phyloP scores from a whole-genome alignment of 2,888 invertebrate genomes.

The Pediacus dermestoides region DNA sequence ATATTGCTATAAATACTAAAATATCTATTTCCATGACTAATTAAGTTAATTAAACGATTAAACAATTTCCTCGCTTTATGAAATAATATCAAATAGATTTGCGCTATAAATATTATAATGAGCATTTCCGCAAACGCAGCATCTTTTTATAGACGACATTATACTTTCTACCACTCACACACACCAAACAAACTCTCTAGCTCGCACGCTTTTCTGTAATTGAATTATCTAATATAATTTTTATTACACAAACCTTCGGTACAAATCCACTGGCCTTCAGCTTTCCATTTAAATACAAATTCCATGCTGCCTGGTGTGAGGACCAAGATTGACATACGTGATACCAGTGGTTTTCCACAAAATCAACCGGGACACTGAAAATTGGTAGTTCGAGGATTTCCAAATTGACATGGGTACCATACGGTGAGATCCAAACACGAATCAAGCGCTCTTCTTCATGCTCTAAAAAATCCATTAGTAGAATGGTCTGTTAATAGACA shows the following conservation, averaged over 20 bases:
- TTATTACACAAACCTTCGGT: conserved; percentile 45
- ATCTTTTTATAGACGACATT: no score
- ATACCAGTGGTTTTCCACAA: conserved; percentile 56
- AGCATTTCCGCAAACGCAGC: no score
- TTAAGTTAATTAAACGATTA: no score
- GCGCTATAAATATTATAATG: no score
- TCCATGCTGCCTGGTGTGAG: conserved; percentile 59
- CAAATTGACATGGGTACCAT: conserved; percentile 55
- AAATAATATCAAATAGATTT: no score
- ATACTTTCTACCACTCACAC: no score
- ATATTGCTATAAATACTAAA: no score
- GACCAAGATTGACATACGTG: conserved; percentile 68
- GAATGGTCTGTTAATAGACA: conserved; percentile 18
- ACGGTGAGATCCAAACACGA: conserved; percentile 59
- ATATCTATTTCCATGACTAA: no score
- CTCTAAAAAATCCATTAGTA: conserved; percentile 47
- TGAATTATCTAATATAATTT: no score
- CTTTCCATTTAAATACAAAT: conserved; percentile 59
- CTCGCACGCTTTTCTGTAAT: no score
- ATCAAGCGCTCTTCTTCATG: conserved; percentile 54
- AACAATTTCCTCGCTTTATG: no score
- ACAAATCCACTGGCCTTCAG: conserved; percentile 48
- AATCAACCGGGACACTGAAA: conserved; percentile 50
- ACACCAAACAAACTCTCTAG: no score
- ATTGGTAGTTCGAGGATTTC: conserved; percentile 55